Conservation (phyloP, 2,113 vertebrate species). For the Archocentrus centrarchus region DNA sequence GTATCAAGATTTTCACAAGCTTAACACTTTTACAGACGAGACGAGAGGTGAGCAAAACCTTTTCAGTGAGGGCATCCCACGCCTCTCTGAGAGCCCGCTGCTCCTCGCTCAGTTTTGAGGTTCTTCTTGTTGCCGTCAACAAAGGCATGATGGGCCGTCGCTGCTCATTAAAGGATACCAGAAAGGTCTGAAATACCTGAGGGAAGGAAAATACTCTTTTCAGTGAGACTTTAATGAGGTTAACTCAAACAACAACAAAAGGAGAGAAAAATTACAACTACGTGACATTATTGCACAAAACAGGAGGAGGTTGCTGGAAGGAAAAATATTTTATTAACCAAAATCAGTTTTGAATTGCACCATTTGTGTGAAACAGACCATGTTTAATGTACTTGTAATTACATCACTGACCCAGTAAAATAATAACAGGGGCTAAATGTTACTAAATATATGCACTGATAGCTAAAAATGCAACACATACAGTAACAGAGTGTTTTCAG, state of each 20-base stretch:
- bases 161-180: slow-evolving; percentile 88
- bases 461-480: not conserved
- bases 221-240: not conserved
- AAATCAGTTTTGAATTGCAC: not conserved
- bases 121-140: slow-evolving; percentile 79
- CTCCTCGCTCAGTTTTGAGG: slow-evolving; percentile 75
- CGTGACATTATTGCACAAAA: not conserved
- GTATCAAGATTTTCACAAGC: not conserved
- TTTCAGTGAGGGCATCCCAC: slow-evolving; percentile 84
- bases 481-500: not conserved
- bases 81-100: slow-evolving; percentile 80
- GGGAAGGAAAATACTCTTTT: not conserved
- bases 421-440: not conserved
- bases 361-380: not conserved
- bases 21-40: not conserved
- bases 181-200: slow-evolving; percentile 90
- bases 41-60: slow-evolving; percentile 66
- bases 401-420: not conserved
- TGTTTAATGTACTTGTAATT: not conserved
- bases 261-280: not conserved
- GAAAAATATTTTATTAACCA: not conserved
- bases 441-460: not conserved
- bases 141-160: slow-evolving; percentile 85
- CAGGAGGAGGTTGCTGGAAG: not conserved
- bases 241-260: not conserved